Base-by-base conservation (phyloP, 2,113 vertebrate species). In the Ursus arctos region DNA sequence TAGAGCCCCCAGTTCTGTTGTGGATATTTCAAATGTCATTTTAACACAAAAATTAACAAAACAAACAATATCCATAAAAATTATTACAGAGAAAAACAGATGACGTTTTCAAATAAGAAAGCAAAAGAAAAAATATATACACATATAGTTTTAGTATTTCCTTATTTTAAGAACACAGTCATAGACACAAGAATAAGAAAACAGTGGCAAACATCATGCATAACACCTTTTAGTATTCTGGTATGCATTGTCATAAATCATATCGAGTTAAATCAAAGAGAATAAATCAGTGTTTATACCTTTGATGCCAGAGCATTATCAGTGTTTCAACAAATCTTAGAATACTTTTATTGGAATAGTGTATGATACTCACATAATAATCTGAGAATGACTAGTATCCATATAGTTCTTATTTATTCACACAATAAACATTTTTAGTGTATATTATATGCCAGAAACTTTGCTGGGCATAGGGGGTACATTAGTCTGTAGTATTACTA, bases 251-350 rank as follows among this genome's bases (percentile, higher is more conserved):
- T 55, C 21, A 84, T 91, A 77, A 87, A 14, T 55, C 92, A 43
- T 63, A 89, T 13, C 74, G 16, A 80, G 8, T 74, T 26, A 51
- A 90, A 69, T 40, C 36, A 93, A 72, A 95, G n/a, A 67, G 33
- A 94, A 86, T 74, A 83, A 95, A 74, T 86, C 24, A 94, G 57
- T 49, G 9, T 89, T 79, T 71, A 86, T 79, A 61, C 1, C 3
- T 84, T 77, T 84, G 51, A 79, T 81, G 24, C 19, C 69, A 90
- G 26, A 18, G 2, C 10, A 87, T 83, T 74, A 80, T 74, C 24
- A 92, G 71, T 26, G 94, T 94, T 96, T 90, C 49, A 86, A 90
- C 22, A 94, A 94, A 87, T 36, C 74, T 87, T 95, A 65, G 72
- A 90, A 86, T 19, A 51, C 28, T 79, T 91, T 77, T 4, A 28